Conservation (phyloP, 1,140 invertebrate genomes). For the Cyrtorhinus lividipennis region DNA sequence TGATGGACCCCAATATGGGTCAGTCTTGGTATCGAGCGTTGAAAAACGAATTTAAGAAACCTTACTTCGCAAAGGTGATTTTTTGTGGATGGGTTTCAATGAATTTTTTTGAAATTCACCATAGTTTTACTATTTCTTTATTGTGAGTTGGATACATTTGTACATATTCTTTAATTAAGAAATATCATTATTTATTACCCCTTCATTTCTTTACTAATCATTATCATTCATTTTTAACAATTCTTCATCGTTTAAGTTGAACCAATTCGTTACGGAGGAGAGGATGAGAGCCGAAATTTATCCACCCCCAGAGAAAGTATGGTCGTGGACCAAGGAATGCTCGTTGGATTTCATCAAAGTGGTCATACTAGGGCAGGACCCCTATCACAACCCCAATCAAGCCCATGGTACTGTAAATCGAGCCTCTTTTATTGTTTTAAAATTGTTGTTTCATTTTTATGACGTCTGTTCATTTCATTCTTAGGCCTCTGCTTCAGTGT, state of each 20-base stretch:
- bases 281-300: slow-evolving; percentile 35
- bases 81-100: too few relatives aligned
- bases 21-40: slow-evolving; percentile 37
- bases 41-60: slow-evolving; percentile 38
- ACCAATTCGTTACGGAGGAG: slow-evolving; percentile 36
- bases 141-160: too few relatives aligned
- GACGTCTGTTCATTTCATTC: too few relatives aligned
- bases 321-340: slow-evolving; percentile 36
- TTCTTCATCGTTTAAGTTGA: slow-evolving; percentile 37
- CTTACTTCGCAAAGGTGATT: slow-evolving; percentile 39
- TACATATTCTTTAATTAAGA: too few relatives aligned
- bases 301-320: slow-evolving; percentile 38
- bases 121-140: too few relatives aligned
- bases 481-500: slow-evolving; percentile 53
- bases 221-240: too few relatives aligned
- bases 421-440: not conserved
- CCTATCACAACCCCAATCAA: slow-evolving; percentile 47
- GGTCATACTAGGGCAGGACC: slow-evolving; percentile 44
- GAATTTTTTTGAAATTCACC: too few relatives aligned
- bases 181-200: too few relatives aligned
- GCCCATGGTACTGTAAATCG: slow-evolving; percentile 36
- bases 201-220: too few relatives aligned
- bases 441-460: too few relatives aligned
- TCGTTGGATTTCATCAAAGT: slow-evolving; percentile 35
- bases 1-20: slow-evolving; percentile 35